Conservation (phyloP, 2,888 invertebrate genomes). For the Epinotia bilunana region DNA sequence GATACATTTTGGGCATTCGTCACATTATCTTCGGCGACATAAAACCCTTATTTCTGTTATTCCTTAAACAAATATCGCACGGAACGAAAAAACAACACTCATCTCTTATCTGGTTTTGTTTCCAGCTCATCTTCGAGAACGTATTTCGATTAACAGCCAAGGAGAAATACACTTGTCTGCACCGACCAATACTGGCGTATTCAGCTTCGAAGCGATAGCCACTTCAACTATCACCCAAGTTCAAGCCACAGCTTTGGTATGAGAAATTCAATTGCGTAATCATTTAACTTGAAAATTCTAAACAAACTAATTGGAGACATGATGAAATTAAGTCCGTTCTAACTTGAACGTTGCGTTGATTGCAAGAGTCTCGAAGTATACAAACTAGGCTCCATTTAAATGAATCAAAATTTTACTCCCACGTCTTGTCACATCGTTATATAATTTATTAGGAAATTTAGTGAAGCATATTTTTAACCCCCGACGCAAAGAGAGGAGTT, state of each 20-base stretch:
- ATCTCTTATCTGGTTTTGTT: not conserved
- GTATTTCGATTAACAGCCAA: slow-evolving; percentile 63
- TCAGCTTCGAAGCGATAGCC: slow-evolving; percentile 68
- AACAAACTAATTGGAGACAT: not conserved
- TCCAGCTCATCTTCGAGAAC: slow-evolving; percentile 66
- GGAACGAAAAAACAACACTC: not conserved
- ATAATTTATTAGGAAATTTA: not conserved
- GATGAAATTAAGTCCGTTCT: not conserved
- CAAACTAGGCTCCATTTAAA: not conserved
- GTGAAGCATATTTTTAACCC: not conserved
- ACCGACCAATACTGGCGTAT: slow-evolving; percentile 63
- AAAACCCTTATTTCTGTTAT: not conserved
- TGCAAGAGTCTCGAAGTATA: not conserved
- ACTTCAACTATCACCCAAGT: slow-evolving; percentile 63
- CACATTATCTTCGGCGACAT: slow-evolving; percentile 25
- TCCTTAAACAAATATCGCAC: not conserved
- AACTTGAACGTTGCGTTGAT: not conserved
- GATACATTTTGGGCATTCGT: slow-evolving; percentile 30
- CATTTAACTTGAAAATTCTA: not conserved
- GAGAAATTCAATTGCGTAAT: slow-evolving; percentile 20
- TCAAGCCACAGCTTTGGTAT: slow-evolving; percentile 64
- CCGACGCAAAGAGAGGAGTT: too few relatives aligned
- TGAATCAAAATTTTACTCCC: not conserved
- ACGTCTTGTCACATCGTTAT: not conserved
- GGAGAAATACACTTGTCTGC: slow-evolving; percentile 71